These are phyloP conservation scores for Ceratina calcarata DNA, from an alignment of 1,140 invertebrate genomes.

Conservation along the genomic window DNA sequence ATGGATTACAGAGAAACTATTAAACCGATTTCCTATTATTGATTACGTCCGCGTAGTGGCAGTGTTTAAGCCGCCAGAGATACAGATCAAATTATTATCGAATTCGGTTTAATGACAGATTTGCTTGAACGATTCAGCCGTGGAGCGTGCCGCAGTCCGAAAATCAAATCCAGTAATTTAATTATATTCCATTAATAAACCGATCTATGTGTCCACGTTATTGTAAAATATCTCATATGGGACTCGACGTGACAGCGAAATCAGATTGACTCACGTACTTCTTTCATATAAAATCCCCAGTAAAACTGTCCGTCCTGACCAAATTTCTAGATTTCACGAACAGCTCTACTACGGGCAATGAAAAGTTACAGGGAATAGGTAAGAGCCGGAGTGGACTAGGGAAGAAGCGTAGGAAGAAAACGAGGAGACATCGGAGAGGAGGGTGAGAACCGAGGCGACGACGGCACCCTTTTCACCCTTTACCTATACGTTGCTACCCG, in stretches of 20 bases:
- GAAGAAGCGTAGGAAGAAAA: background rate
- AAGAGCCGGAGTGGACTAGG: slow-evolving; percentile 42
- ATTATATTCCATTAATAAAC: too few species aligned
- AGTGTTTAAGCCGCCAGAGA: background rate
- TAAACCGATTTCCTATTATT: too few species aligned
- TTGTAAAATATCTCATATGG: too few species aligned
- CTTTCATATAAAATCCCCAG: too few species aligned
- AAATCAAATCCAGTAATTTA: slow-evolving; percentile 7
- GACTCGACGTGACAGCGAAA: too few species aligned
- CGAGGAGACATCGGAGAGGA: background rate
- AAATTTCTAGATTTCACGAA: too few species aligned
- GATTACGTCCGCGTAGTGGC: too few species aligned
- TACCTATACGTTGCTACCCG: slow-evolving; percentile 63
- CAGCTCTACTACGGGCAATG: too few species aligned
- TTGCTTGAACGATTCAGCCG: background rate
- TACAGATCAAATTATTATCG: slow-evolving; percentile 11
- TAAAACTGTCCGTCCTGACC: too few species aligned
- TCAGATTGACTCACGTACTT: too few species aligned
- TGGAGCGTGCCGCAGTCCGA: background rate
- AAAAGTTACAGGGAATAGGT: slow-evolving; percentile 16
- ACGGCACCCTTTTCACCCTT: slow-evolving; percentile 66
- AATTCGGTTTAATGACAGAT: slow-evolving; percentile 23
- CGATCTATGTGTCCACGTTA: too few species aligned
- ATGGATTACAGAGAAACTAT: too few species aligned
- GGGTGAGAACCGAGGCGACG: slow-evolving; percentile 54